A percentile compares a stretch with the other conserved stretches of the same genome.
Conservation (phyloP, 64 coral and sea anemone species). For the Montipora foliosa region DNA sequence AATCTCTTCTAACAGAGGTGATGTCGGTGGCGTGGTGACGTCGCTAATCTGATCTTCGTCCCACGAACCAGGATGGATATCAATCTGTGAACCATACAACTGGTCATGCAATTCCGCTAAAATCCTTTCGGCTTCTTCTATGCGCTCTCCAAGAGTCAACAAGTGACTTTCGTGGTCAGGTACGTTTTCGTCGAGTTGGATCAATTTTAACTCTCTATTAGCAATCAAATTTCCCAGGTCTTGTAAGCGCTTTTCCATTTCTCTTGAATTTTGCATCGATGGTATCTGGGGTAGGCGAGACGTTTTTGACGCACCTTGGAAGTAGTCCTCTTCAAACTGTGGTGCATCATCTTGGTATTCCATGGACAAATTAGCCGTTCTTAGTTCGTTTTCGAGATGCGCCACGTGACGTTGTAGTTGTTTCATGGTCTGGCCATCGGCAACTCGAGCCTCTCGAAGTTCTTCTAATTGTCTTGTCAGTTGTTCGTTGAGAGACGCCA, state of each 20-base stretch:
- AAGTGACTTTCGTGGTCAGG: neutral
- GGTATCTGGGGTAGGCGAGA: too few species aligned
- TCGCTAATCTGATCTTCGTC: neutral
- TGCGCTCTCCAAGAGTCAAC: neutral
- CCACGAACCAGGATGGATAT: neutral
- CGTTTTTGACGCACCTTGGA: too few species aligned
- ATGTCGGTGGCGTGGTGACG: neutral
- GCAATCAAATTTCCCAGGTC: neutral
- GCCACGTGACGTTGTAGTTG: neutral
- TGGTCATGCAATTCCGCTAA: neutral
- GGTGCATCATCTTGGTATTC: too few species aligned
- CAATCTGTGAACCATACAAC: too few species aligned
- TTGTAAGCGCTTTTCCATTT: neutral
- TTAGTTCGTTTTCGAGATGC: neutral
- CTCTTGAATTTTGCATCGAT: neutral
- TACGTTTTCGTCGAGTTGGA: neutral
- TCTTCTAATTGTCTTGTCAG: neutral
- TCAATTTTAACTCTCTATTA: neutral
- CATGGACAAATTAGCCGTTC: neutral
- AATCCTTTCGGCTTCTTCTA: neutral
- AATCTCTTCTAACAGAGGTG: neutral
- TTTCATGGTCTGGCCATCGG: neutral
- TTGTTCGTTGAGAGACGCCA: neutral
- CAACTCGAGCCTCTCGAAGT: neutral
- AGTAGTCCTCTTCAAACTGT: too few species aligned